Percentiles rank a stretch among this genome's conserved stretches.
phyloP scores from a whole-genome alignment of 1,140 invertebrate genomes.

The Galleria mellonella region DNA sequence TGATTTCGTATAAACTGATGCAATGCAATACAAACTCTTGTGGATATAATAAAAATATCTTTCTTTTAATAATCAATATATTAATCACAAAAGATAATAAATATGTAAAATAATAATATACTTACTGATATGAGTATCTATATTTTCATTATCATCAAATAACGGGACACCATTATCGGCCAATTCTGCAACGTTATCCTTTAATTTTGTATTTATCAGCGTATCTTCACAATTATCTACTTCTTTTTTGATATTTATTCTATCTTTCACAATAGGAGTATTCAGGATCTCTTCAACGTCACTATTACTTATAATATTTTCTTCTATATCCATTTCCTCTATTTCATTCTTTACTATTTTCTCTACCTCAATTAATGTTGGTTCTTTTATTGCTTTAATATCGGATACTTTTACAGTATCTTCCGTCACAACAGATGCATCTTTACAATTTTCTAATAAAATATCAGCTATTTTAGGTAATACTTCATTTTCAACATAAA shows the following conservation, averaged over 20 bases:
- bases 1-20: no score
- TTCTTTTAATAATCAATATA: no score
- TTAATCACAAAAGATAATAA: no score
- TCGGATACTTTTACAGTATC: no score
- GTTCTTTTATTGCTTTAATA: no score
- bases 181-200: slow-evolving; percentile 38
- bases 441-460: slow-evolving; percentile 6
- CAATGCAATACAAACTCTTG: no score
- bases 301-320: slow-evolving; percentile 4
- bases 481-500: background rate
- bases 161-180: slow-evolving; percentile 41
- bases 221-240: slow-evolving; percentile 2
- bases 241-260: no score
- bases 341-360: background rate
- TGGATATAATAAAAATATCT: no score
- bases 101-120: no score
- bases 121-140: background rate
- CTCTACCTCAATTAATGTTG: background rate
- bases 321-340: background rate
- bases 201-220: slow-evolving; percentile 15
- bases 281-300: slow-evolving; percentile 1
- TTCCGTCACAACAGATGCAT: no score
- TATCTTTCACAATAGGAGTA: background rate
- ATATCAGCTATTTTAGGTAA: background rate
- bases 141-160: slow-evolving; percentile 23